phyloP scores from a whole-genome alignment of 1,140 invertebrate genomes.

The Coptotermes formosanus region DNA sequence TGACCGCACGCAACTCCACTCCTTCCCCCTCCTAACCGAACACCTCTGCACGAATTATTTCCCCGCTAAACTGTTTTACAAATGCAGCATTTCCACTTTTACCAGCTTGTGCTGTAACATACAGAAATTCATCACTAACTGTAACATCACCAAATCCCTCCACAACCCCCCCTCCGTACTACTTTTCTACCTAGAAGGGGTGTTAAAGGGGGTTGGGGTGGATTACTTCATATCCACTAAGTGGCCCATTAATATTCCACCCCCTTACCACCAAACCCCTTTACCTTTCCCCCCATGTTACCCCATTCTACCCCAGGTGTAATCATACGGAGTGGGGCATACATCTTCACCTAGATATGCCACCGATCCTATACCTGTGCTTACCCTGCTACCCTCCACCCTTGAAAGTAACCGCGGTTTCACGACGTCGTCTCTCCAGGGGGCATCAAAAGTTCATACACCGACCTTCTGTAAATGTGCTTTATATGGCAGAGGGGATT shows the following conservation, averaged over 20 bases:
- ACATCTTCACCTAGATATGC: slow-evolving; percentile 29
- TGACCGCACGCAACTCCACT: neutral
- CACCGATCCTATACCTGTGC: neutral
- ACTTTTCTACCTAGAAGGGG: neutral
- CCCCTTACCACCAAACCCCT: neutral
- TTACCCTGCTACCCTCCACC: neutral
- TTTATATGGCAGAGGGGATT: neutral
- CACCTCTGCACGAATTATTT: neutral
- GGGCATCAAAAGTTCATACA: slow-evolving; percentile 7
- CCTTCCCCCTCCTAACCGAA: neutral
- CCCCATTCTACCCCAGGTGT: slow-evolving; percentile 20
- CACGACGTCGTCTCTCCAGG: neutral
- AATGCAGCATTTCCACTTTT: neutral
- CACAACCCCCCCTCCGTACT: neutral
- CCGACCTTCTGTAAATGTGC: neutral
- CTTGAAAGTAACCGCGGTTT: neutral
- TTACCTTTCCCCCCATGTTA: neutral
- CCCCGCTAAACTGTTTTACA: neutral
- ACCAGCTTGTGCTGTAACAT: neutral
- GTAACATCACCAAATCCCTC: neutral
- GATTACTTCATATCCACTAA: slow-evolving; percentile 27
- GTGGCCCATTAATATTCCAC: slow-evolving; percentile 30
- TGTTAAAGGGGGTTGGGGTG: neutral
- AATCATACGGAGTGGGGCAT: slow-evolving; percentile 28
- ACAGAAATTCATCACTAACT: neutral